phyloP scores from a whole-genome alignment of 2,888 invertebrate species.

The Hybos culiciformis region DNA sequence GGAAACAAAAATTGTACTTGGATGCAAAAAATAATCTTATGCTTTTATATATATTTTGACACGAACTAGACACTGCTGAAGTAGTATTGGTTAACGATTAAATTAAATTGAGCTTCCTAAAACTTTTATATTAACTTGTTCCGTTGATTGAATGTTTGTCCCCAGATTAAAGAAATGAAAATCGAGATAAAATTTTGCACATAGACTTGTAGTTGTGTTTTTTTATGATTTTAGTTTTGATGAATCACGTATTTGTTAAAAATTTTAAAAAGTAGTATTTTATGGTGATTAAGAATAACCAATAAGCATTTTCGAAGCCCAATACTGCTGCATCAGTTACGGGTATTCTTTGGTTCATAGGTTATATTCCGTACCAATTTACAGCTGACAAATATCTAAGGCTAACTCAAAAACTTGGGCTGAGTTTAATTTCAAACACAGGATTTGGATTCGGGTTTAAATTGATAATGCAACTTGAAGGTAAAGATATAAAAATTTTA shows the following conservation, averaged over 20 bases:
- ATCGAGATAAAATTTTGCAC: constrained; percentile 55
- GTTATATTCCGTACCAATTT: constrained; percentile 58
- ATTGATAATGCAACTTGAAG: too few species aligned
- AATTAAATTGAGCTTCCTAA: too few species aligned
- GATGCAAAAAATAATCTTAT: not conserved
- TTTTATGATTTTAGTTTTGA: constrained; percentile 66
- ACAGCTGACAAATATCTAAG: constrained; percentile 51
- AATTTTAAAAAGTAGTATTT: too few species aligned
- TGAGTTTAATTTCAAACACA: constrained; percentile 58
- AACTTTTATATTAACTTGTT: too few species aligned
- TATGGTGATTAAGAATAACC: too few species aligned
- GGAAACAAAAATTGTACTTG: too few species aligned
- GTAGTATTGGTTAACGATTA: too few species aligned
- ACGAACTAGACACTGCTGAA: too few species aligned
- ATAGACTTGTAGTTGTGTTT: constrained; percentile 52
- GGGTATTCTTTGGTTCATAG: constrained; percentile 62
- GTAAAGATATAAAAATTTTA: constrained; percentile 57
- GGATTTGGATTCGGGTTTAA: constrained; percentile 73
- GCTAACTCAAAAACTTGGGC: constrained; percentile 43
- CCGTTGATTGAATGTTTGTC: too few species aligned
- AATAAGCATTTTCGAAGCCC: constrained; percentile 68
- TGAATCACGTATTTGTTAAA: constrained; percentile 70
- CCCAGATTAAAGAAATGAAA: constrained; percentile 57
- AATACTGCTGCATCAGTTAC: constrained; percentile 65
- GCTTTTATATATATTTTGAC: too few species aligned